Evolutionary conservation across 2,888 invertebrate genomes (phyloP), one percentile per base, ranked within the genome.

Genomic region (Nomada lathburiana): DNA sequence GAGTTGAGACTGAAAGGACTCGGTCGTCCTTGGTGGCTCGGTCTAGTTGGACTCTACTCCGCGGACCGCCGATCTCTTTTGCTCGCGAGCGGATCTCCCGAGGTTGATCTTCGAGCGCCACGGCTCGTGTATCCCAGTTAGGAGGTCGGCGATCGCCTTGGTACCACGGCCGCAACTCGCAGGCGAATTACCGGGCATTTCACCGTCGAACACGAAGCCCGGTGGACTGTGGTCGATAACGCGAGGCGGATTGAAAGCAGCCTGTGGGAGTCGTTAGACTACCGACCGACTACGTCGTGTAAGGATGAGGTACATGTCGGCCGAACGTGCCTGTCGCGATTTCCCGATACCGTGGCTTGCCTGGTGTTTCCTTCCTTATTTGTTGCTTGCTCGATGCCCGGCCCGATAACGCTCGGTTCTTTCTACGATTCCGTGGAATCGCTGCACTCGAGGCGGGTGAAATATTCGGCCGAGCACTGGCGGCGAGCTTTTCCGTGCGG

Each of bases 191-290:
- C 79, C 67, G 50, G 52, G 53, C 78, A 62, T 70, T 74, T 68
- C 82, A 36, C 63, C 36, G 62, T 59, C 74, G 65, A 72, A 65
- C 69, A 60, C 69, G 53, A 69, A 23, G 23, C 50, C 7, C 47
- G 16, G 3, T 13, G 18, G n/a, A 7, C n/a, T 67, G 74, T 26
- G 72, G 36, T 88, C 76, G 87, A 88, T 88, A 88, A 88, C 83
- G 83, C 63, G 86, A 83, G 82, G 83, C 68, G 88, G 80, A 86
- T 88, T 80, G 88, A 85, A 86, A 85, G 88, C 83, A 71, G 77
- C 76, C 83, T 44, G 86, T 79, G 86, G 79, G 86, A 85, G 88
- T 88, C 85, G 87, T 87, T 88, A 88, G 84, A 84, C 76, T 75
- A 26, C 55, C 72, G 76, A 26, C 57, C 20, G 20, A 13, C 57